Conservation (phyloP, 2,113 vertebrate species). For the Poicephalus meyeri region DNA sequence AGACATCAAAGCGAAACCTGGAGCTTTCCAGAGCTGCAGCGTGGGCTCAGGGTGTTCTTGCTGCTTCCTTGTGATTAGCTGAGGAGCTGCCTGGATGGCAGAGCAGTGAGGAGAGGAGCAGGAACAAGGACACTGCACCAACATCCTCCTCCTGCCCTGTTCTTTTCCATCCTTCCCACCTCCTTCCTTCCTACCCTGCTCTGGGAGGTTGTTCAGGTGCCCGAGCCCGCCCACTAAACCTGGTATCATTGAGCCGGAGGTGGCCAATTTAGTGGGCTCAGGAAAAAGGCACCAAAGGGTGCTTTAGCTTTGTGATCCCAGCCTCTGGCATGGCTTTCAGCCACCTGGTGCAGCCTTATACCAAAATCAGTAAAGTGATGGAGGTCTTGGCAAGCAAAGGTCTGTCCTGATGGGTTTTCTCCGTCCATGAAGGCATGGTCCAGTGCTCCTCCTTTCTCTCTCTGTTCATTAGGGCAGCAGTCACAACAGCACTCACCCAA, state of each 20-base stretch:
- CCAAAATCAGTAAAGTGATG: not conserved
- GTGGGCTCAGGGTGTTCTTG: not conserved
- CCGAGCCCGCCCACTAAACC: not conserved
- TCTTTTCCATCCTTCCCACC: not conserved
- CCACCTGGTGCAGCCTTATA: not conserved
- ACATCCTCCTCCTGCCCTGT: not conserved
- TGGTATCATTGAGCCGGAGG: not conserved
- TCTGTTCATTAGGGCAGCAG: not conserved
- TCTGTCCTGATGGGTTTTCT: not conserved
- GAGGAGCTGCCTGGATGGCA: not conserved
- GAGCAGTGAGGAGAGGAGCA: not conserved
- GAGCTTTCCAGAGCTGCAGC: not conserved
- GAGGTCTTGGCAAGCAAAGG: not conserved
- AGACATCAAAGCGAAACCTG: constrained; percentile 32
- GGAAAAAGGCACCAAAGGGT: not conserved
- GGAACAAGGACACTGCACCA: not conserved
- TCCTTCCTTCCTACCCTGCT: not conserved
- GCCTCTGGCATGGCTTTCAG: not conserved
- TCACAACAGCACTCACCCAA: not conserved
- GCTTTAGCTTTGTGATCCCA: not conserved
- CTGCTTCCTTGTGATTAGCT: not conserved
- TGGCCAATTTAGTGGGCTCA: not conserved
- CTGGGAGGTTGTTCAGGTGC: not conserved
- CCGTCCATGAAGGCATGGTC: not conserved
- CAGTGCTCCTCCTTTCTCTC: not conserved